Evolutionary conservation across 1,140 invertebrate genomes (phyloP).

Genomic region (Bombus balteatus): DNA sequence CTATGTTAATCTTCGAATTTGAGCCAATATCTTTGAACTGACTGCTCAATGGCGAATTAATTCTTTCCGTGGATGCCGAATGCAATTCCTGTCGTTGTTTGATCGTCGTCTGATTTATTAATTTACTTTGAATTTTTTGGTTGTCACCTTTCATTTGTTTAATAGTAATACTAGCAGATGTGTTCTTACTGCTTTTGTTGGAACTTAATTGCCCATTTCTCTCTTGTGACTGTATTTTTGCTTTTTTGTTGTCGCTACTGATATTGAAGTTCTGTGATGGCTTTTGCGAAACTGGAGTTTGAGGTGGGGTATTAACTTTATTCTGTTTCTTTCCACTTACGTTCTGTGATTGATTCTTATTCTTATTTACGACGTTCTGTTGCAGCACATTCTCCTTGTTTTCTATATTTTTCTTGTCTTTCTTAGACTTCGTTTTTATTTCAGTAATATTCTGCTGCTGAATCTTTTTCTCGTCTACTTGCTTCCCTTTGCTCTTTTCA

Average conservation of each 20-base stretch:
- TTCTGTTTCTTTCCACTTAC: constrained; percentile 67
- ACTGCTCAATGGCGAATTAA: constrained; percentile 67
- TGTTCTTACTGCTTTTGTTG: constrained; percentile 27
- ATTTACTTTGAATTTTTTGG: constrained; percentile 53
- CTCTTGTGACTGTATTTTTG: constrained; percentile 62
- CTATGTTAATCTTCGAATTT: constrained; percentile 82
- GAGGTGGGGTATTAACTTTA: constrained; percentile 60
- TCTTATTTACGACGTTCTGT: constrained; percentile 56
- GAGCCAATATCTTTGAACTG: constrained; percentile 74
- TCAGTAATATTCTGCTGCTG: constrained; percentile 60
- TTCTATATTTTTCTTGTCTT: constrained; percentile 78
- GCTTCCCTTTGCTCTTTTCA: constrained; percentile 71
- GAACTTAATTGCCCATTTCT: constrained; percentile 54
- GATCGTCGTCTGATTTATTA: constrained; percentile 36
- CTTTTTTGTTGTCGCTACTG: constrained; percentile 63
- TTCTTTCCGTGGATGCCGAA: constrained; percentile 56
- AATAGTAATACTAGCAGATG: background rate
- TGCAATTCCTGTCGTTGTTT: constrained; percentile 64
- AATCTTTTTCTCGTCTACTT: constrained; percentile 69
- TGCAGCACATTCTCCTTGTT: constrained; percentile 78
- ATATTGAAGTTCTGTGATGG: constrained; percentile 62
- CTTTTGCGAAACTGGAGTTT: constrained; percentile 63
- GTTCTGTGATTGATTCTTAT: constrained; percentile 67
- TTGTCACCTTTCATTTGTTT: constrained; percentile 58
- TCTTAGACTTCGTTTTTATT: constrained; percentile 74